Evolutionary conservation across 1,140 invertebrate species (phyloP), one percentile per base, ranked within the genome.

Genomic region (Drosophila mauritiana): DNA sequence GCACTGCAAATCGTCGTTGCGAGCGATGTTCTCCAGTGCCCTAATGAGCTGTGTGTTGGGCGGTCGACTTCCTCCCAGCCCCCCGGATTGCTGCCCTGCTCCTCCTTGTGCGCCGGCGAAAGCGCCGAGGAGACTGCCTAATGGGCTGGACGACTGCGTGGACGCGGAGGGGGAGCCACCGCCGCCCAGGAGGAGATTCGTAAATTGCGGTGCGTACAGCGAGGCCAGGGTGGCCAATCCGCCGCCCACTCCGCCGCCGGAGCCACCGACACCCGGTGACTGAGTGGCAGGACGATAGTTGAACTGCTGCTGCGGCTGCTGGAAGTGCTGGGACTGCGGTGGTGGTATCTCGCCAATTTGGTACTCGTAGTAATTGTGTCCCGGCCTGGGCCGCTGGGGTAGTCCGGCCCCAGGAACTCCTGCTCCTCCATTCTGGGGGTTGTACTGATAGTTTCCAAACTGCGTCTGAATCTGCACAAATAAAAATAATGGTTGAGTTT

Each of bases 1-100:
- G 86, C 96, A 97, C 78, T 96, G 94, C 53, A 95, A 93, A 90
- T 96, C 96, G 86, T 97, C 96, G 91, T 96, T 95, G 77, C 93
- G 92, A 54, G 95, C 94, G 70, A 97, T 96, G 43, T 96, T 96
- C 56, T 94, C 94, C 62, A 97, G 90, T 31, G 95, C 95, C 63
- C 94, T 93, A 54, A 92, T 93, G 78, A 93, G 90, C 78, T 92
- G 91, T 75, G 80, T 86, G 75, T 85, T 91, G 56, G 85, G 72
- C 10, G 91, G 91, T 34, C 90, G 61, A 13, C 36, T 37, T 20
- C 59, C 37, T 75, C 49, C 10, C 40, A 45, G 54, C 2, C 13
- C 39, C 11, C 63, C 64, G 20, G n/a, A 43, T 12, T 43, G 64
- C 46, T 65, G 49, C 20, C 73, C 80, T 43, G 70, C 43, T 40